Percentiles rank a stretch among this genome's conserved stretches.
These are phyloP conservation scores for Serripes groenlandicus DNA, from an alignment of 2,888 invertebrate genomes.

Conservation along the genomic window DNA sequence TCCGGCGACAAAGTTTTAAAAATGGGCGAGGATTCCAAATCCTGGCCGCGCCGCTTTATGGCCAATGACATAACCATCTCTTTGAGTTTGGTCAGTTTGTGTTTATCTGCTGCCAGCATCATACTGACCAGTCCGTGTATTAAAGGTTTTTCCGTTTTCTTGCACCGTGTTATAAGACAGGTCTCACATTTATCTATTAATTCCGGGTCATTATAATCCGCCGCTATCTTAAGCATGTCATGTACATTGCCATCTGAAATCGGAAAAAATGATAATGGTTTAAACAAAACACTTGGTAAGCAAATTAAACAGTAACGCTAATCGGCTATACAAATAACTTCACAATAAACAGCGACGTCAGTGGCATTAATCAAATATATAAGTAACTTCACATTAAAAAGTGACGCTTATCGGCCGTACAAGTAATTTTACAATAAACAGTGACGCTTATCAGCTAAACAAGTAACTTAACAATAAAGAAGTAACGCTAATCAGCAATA, in stretches of 20 bases:
- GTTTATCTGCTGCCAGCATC: slow-evolving; percentile 64
- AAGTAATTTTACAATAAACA: no score
- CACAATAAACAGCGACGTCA: no score
- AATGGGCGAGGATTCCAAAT: slow-evolving; percentile 65
- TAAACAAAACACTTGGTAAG: background rate
- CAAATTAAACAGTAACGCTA: background rate
- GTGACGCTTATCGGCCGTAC: no score
- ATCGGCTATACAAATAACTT: no score
- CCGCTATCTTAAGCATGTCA: slow-evolving; percentile 56
- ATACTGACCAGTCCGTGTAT: slow-evolving; percentile 64
- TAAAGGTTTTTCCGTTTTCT: slow-evolving; percentile 62
- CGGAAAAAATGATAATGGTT: no score
- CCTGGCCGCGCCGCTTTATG: slow-evolving; percentile 61
- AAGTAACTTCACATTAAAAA: no score
- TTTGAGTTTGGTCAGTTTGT: slow-evolving; percentile 59
- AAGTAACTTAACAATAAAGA: no score
- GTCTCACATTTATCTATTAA: slow-evolving; percentile 54
- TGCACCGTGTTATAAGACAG: slow-evolving; percentile 62
- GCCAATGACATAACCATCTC: slow-evolving; percentile 64
- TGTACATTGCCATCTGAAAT: slow-evolving; percentile 65
- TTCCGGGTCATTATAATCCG: slow-evolving; percentile 59
- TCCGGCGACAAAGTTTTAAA: slow-evolving; percentile 60
- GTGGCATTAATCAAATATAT: no score
- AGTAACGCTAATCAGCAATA: no score
- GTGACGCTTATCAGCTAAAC: no score